Conservation (phyloP, 2,888 invertebrate genomes). For the Drosophila merina region DNA sequence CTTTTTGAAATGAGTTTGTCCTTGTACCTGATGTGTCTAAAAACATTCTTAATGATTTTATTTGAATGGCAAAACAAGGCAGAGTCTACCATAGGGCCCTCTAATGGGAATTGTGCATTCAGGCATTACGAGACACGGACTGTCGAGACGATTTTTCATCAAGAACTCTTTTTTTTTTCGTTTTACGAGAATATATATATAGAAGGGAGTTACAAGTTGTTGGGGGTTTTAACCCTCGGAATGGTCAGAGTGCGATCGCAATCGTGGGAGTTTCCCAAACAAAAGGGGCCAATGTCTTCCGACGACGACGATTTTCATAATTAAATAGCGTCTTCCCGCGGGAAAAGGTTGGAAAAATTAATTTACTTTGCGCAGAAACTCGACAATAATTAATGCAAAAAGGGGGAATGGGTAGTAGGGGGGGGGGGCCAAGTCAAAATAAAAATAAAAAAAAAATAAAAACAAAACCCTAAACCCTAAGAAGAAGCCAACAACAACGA, state of each 20-base stretch:
- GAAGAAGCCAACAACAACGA: slow-evolving; percentile 54
- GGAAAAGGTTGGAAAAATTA: slow-evolving; percentile 49
- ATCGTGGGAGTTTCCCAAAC: slow-evolving; percentile 73
- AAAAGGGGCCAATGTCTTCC: slow-evolving; percentile 49
- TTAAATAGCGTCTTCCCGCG: slow-evolving; percentile 57
- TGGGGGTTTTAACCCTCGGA: slow-evolving; percentile 23
- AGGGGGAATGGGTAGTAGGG: slow-evolving; percentile 1
- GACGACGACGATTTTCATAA: slow-evolving; percentile 59
- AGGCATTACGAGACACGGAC: slow-evolving; percentile 26
- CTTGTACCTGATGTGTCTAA: slow-evolving; percentile 25
- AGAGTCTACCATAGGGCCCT: neutral
- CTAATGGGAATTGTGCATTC: slow-evolving; percentile 68
- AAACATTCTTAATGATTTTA: slow-evolving; percentile 5
- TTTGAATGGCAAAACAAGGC: slow-evolving; percentile 1
- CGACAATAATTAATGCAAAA: slow-evolving; percentile 39
- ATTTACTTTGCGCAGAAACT: slow-evolving; percentile 41
- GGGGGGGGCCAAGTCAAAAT: slow-evolving; percentile 30
- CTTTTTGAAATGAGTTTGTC: slow-evolving; percentile 54
- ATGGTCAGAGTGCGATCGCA: slow-evolving; percentile 43
- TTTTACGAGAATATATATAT: neutral
- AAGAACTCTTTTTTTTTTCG: slow-evolving; percentile 17
- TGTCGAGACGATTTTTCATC: slow-evolving; percentile 51
- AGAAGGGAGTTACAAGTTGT: neutral
- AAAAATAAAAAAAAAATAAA: slow-evolving; percentile 33
- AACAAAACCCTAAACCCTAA: slow-evolving; percentile 44